Evolutionary conservation across 2,797 vertebrate species (phyloP).

Genomic region (Peromyscus attwateri): DNA sequence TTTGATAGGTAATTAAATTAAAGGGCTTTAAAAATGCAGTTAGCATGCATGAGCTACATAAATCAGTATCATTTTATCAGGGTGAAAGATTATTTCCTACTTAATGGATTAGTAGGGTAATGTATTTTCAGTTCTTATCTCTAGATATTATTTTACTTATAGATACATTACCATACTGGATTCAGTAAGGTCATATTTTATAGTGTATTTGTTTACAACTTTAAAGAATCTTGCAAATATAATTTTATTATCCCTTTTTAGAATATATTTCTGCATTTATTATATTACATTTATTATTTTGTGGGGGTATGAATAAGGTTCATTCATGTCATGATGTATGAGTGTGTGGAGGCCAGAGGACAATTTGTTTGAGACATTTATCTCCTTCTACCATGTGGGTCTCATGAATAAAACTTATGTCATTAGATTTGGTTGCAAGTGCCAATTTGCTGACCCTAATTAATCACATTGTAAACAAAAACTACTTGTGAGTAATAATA

Average conservation of each 20-base stretch:
- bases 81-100: neutral
- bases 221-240: neutral
- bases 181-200: neutral
- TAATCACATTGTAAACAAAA: neutral
- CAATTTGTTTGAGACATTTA: neutral
- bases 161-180: too few species aligned
- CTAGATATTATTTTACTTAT: constrained; percentile 10
- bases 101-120: neutral
- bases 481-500: neutral
- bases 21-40: neutral
- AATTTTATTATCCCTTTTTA: neutral
- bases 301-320: too few species aligned
- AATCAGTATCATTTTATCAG: neutral
- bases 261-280: neutral
- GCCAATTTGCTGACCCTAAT: neutral
- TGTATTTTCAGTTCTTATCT: neutral
- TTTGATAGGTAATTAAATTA: neutral
- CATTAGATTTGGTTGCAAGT: neutral
- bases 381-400: neutral
- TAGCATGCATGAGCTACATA: neutral
- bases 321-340: neutral
- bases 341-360: neutral
- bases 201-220: neutral
- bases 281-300: neutral
- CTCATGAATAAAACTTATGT: neutral